Evolutionary conservation across 2,113 vertebrate species (phyloP), one percentile per base, ranked within the genome.

Genomic region (Calyptommatus sinebrachiatus): DNA sequence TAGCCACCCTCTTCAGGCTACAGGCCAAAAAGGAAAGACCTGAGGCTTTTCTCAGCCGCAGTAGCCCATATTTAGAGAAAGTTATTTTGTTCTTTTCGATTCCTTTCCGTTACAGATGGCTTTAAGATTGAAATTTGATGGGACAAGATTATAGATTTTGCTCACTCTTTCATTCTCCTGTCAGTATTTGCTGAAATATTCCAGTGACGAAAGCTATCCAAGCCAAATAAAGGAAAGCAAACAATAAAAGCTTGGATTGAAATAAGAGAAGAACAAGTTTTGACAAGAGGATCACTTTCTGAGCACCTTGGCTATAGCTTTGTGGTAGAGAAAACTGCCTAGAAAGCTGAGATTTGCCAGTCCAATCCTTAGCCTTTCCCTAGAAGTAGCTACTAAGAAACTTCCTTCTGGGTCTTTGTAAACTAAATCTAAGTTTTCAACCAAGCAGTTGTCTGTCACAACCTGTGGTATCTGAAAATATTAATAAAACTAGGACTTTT

Each of bases 41-140:
- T 35, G 53, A 69, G 71, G 75, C 0, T 69, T 68, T 73, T 75
- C 11, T 73, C 18, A 75, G 22, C 24, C 66, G 66, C 20, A 8
- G 71, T 28, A 73, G 78, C 61, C 20, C 8, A 53, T 45, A 10
- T 72, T 67, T 0, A 63, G 1, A 80, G 4, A 1, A 16, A 61
- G 29, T 10, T 41, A 76, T 70, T 21, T 86, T 76, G 66, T 84
- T 82, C 71, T 81, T 71, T 63, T 75, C 60, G 28, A 69, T 29
- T 78, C 24, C 28, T 73, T 70, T 76, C 70, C 79, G 69, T 29
- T 83, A 71, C 29, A 69, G 78, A 29, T 12, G 66, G 75, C 60
- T 68, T 82, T 67, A 84, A 89, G 71, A 63, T 82, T 22, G 63
- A 50, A 50, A 41, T 83, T 72, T 70, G 84, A 70, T 2, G 82